A percentile compares a stretch with the other conserved stretches of the same genome.
Evolutionary conservation across 1,140 invertebrate genomes (phyloP).

Genomic region (Cherax quadricarinatus): DNA sequence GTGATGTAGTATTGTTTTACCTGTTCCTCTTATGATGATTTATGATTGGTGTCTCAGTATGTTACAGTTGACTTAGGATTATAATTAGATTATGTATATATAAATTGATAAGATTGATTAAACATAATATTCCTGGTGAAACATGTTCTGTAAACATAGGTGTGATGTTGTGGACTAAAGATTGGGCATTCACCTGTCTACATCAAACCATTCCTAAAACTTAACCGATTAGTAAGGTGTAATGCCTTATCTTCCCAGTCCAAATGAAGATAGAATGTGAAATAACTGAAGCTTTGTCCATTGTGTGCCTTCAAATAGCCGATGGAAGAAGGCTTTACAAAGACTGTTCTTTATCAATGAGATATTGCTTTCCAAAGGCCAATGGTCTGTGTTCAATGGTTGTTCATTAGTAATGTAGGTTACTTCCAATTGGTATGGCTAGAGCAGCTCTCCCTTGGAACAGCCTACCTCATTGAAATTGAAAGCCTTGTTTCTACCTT

Average conservation of each 20-base stretch:
- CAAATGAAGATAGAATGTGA: slow-evolving; percentile 48
- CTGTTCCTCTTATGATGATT: slow-evolving; percentile 60
- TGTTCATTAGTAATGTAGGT: slow-evolving; percentile 57
- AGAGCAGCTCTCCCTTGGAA: slow-evolving; percentile 49
- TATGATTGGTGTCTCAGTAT: slow-evolving; percentile 62
- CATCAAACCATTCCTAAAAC: slow-evolving; percentile 66
- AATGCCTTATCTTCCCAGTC: slow-evolving; percentile 10
- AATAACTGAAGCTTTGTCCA: slow-evolving; percentile 65
- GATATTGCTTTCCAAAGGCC: slow-evolving; percentile 67
- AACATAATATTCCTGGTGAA: slow-evolving; percentile 55
- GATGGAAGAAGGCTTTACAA: slow-evolving; percentile 52
- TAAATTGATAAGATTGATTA: slow-evolving; percentile 52
- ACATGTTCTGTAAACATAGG: slow-evolving; percentile 49
- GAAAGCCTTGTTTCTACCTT: slow-evolving; percentile 31
- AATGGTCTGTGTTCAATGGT: slow-evolving; percentile 62
- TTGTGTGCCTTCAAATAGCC: slow-evolving; percentile 68
- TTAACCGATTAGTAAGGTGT: slow-evolving; percentile 43
- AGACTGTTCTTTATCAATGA: slow-evolving; percentile 45
- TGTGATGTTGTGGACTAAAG: slow-evolving; percentile 49
- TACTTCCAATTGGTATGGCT: slow-evolving; percentile 37
- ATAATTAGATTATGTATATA: slow-evolving; percentile 68
- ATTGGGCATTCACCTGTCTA: slow-evolving; percentile 34
- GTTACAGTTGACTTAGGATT: slow-evolving; percentile 42
- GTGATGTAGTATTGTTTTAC: slow-evolving; percentile 69
- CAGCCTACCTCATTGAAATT: slow-evolving; percentile 52